Evolutionary conservation across 2,113 vertebrate genomes (phyloP).

Genomic region (Elanus axillaris): DNA sequence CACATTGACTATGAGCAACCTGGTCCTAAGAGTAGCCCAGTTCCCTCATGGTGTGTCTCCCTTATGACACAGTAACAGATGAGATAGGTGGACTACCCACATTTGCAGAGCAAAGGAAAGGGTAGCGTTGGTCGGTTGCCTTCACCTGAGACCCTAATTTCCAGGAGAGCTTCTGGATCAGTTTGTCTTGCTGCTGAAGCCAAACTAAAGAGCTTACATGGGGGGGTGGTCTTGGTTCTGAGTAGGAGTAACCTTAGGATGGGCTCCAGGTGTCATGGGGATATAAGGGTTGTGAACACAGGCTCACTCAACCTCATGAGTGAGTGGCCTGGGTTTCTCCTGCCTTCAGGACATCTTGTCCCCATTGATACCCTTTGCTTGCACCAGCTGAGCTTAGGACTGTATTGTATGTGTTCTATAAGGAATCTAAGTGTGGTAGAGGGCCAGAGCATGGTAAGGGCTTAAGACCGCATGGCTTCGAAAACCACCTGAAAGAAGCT

Average conservation of each 20-base stretch:
- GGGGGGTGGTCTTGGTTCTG: background rate
- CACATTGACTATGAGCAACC: background rate
- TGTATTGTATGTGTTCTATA: too few species aligned
- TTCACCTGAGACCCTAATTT: background rate
- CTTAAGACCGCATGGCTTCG: background rate
- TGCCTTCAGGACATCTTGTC: background rate
- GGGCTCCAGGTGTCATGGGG: background rate
- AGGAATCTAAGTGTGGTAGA: background rate
- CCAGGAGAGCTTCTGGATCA: background rate
- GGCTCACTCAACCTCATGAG: background rate
- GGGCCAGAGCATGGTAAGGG: background rate
- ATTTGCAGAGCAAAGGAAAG: background rate
- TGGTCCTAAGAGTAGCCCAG: background rate
- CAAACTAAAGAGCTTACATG: accelerated
- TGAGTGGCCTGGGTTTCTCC: background rate
- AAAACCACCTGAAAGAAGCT: background rate
- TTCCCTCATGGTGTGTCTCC: background rate
- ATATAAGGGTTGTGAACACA: background rate
- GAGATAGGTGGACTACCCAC: background rate
- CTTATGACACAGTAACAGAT: background rate
- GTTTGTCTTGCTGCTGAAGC: background rate
- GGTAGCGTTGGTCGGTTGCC: background rate
- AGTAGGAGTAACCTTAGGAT: background rate
- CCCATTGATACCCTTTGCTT: background rate
- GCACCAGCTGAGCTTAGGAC: background rate